Percentiles rank a stretch among this genome's conserved stretches.
Conservation (phyloP, 2,113 vertebrate species). For the Rallus limicola region DNA sequence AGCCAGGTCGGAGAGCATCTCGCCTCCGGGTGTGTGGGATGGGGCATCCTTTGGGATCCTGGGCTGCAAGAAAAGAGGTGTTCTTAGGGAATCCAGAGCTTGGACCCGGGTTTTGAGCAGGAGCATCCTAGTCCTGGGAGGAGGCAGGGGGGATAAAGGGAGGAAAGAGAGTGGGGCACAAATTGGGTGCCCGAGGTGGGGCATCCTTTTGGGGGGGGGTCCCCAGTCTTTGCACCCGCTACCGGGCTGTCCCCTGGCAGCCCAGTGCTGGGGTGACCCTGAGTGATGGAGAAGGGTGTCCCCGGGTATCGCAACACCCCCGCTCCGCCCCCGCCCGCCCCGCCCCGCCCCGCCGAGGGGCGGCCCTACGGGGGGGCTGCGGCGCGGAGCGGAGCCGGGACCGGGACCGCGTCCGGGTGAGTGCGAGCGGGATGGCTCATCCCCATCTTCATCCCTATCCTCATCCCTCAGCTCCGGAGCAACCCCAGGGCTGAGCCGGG, state of each 20-base stretch:
- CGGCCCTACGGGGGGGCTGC: background rate
- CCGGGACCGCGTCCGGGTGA: background rate
- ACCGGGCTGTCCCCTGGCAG: background rate
- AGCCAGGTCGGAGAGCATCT: fast-evolving
- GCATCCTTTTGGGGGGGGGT: background rate
- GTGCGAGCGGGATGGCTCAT: background rate
- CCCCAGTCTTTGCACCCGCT: background rate
- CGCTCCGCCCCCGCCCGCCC: background rate
- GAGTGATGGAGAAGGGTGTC: background rate
- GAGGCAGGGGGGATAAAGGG: background rate
- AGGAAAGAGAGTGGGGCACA: background rate
- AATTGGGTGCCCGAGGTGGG: fast-evolving
- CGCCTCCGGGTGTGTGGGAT: background rate
- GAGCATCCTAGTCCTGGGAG: background rate
- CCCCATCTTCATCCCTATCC: too few species aligned
- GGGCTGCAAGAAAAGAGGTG: background rate
- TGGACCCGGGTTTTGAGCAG: fast-evolving
- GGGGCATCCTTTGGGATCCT: background rate
- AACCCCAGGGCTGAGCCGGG: background rate
- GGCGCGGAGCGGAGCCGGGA: background rate
- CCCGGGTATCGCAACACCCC: background rate
- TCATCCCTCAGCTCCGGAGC: background rate
- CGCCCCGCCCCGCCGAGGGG: background rate
- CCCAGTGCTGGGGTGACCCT: background rate
- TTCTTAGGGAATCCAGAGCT: background rate